phyloP scores from a whole-genome alignment of 2,113 vertebrate genomes.

The Triplophysa tibetana region DNA sequence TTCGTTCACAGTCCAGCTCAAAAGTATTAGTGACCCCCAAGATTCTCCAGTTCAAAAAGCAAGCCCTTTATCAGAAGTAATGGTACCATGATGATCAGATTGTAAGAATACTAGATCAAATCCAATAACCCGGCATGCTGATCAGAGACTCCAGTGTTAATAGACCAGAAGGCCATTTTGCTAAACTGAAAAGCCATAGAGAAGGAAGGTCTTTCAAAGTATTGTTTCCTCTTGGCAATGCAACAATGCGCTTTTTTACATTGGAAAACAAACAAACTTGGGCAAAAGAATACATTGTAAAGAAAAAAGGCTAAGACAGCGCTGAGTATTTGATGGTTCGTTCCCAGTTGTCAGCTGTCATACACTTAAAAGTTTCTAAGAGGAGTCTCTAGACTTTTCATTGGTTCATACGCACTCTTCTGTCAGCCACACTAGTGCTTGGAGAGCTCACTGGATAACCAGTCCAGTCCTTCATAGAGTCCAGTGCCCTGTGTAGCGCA shows the following conservation, averaged over 20 bases:
- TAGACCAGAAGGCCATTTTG: conserved; percentile 21
- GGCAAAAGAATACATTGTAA: conserved; percentile 7
- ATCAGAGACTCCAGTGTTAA: conserved; percentile 2
- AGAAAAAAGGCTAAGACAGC: conserved; percentile 32
- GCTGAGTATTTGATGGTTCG: conserved; percentile 17
- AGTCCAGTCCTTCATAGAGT: conserved; percentile 89
- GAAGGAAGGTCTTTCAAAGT: neutral
- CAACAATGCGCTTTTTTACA: neutral
- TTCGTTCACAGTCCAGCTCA: neutral
- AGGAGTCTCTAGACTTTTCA: conserved; percentile 51
- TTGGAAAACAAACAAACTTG: conserved; percentile 7
- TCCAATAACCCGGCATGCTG: conserved; percentile 14
- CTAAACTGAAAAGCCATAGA: conserved; percentile 2
- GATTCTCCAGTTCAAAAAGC: neutral
- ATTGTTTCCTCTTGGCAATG: neutral
- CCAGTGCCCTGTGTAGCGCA: conserved; percentile 87
- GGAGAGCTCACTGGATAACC: conserved; percentile 85
- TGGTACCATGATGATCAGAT: neutral
- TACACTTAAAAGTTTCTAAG: conserved; percentile 46
- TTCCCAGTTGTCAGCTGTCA: conserved; percentile 11
- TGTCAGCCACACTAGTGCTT: conserved; percentile 66
- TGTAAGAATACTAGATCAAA: neutral
- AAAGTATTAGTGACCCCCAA: conserved; percentile 5
- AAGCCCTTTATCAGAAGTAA: neutral
- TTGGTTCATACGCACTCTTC: conserved; percentile 4